Percentiles rank a stretch among this genome's conserved stretches.
Conservation (phyloP, 2,113 vertebrate species). For the Pipa parva region DNA sequence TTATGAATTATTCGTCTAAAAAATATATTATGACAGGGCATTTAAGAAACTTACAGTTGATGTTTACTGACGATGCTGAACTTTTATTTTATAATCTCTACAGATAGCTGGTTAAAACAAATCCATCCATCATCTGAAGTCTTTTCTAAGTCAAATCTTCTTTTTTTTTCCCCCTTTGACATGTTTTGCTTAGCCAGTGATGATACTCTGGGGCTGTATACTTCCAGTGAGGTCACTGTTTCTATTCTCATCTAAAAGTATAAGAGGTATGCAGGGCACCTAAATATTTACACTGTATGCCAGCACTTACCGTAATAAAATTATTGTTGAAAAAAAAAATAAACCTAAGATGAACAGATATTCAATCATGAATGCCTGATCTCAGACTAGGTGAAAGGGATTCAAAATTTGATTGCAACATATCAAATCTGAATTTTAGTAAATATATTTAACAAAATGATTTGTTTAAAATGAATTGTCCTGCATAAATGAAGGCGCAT, state of each 20-base stretch:
- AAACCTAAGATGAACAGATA: not conserved
- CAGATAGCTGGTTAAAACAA: slow-evolving; percentile 37
- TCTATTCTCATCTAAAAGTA: slow-evolving; percentile 9
- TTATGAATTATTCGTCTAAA: too few species aligned
- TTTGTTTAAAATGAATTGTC: not conserved
- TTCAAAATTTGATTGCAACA: too few species aligned
- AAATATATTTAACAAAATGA: not conserved
- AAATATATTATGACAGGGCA: slow-evolving; percentile 8
- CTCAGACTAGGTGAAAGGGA: not conserved
- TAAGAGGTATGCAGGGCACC: slow-evolving; percentile 30
- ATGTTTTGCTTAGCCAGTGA: not conserved
- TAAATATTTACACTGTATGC: slow-evolving; percentile 33
- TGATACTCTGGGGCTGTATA: not conserved
- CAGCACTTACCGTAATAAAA: slow-evolving; percentile 30
- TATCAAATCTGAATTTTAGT: too few species aligned
- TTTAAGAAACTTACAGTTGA: too few species aligned
- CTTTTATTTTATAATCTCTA: too few species aligned
- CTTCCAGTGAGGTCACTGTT: slow-evolving; percentile 7
- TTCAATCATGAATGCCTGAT: slow-evolving; percentile 5
- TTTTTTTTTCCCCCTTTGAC: not conserved
- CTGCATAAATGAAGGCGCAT: too few species aligned
- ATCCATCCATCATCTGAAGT: not conserved
- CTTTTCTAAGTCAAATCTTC: not conserved
- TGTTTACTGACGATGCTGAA: too few species aligned
- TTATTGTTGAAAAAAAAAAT: slow-evolving; percentile 9